Percentiles rank a stretch among this genome's conserved stretches.
These are phyloP conservation scores for Pelochelys cantorii DNA, from an alignment of 2,797 vertebrate genomes.

Conservation along the genomic window DNA sequence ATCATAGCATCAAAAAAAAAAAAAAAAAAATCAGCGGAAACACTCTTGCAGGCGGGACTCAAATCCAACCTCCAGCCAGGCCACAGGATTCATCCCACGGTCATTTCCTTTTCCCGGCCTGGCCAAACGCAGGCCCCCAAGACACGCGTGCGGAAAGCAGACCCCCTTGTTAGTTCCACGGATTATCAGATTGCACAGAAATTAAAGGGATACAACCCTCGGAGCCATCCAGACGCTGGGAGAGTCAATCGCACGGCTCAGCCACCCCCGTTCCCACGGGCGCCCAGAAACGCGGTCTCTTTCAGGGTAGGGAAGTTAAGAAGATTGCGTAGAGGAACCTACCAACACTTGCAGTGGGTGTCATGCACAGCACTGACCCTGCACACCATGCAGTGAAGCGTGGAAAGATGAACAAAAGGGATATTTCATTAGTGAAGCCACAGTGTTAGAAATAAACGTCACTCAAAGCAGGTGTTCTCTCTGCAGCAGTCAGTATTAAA, in stretches of 20 bases:
- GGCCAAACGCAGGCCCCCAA: conserved; percentile 50
- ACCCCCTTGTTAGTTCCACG: conserved; percentile 45
- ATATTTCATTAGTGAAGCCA: conserved; percentile 83
- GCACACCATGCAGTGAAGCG: conserved; percentile 87
- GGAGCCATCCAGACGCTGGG: conserved; percentile 53
- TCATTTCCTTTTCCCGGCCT: conserved; percentile 29
- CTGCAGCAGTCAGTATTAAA: conserved; percentile 72
- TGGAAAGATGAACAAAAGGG: conserved; percentile 85
- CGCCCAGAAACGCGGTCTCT: conserved; percentile 69
- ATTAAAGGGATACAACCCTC: conserved; percentile 63
- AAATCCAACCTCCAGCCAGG: conserved; percentile 9
- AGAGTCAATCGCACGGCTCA: conserved; percentile 69
- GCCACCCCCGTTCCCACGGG: conserved; percentile 70
- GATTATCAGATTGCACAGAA: conserved; percentile 57
- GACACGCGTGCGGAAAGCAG: conserved; percentile 24
- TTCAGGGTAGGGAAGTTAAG: conserved; percentile 77
- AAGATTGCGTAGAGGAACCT: conserved; percentile 84
- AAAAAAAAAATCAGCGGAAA: background rate
- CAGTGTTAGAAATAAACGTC: conserved; percentile 78
- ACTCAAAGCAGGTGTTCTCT: conserved; percentile 74
- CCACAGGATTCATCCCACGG: conserved; percentile 5
- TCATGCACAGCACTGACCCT: conserved; percentile 88
- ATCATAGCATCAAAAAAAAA: too few relatives aligned
- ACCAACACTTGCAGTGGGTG: conserved; percentile 86
- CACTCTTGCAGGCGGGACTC: background rate